Evolutionary conservation across 2,113 vertebrate species (phyloP), one percentile per base, ranked within the genome.

Genomic region (Peucedramus taeniatus): DNA sequence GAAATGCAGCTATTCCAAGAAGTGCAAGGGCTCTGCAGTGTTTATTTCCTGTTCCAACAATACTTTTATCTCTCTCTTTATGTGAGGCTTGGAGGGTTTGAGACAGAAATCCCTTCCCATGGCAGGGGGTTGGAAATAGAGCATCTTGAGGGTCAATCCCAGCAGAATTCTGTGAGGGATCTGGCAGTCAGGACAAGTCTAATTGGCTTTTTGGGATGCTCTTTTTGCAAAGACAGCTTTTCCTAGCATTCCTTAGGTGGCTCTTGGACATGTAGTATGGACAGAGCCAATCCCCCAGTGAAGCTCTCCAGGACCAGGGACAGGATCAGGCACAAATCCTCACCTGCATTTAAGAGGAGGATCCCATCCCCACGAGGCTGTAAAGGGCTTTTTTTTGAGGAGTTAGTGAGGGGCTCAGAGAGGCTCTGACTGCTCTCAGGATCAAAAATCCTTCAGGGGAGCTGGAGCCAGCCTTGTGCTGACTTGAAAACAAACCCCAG

Each of bases 401-500:
- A 82, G 56, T 50, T 40, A 79, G 12, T 1, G 15, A 60, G 35
- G 47, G 74, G 61, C 63, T 79, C 1, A 11, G 27, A 45, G 42
- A 63, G 33, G 33, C 71, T 88, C 79, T 79, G 74, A 2, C 5
- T 13, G 92, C 53, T 51, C 28, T 77, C 83, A 45, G 65, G 60
- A 76, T 90, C 87, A 45, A 80, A 79, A 92, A 93, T 81, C 72
- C 95, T 95, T 84, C 20, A 35, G 81, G 86, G 91, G 87, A 90
- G 71, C 79, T 50, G 94, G 59, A 90, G 86, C 64, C 93, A 51
- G 86, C 17, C 3, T 56, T 83, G 82, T 51, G 81, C 79, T 91
- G 91, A 87, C 89, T 93, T 33, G 89, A 70, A 91, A 94, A 93
- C 91, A 95, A 97, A 94, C 95, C 94, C 91, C 61, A 70, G 95